Percentiles rank a stretch among this genome's conserved stretches.
These are phyloP conservation scores for Linepithema humile DNA, from an alignment of 1,140 invertebrate genomes.

Conservation along the genomic window DNA sequence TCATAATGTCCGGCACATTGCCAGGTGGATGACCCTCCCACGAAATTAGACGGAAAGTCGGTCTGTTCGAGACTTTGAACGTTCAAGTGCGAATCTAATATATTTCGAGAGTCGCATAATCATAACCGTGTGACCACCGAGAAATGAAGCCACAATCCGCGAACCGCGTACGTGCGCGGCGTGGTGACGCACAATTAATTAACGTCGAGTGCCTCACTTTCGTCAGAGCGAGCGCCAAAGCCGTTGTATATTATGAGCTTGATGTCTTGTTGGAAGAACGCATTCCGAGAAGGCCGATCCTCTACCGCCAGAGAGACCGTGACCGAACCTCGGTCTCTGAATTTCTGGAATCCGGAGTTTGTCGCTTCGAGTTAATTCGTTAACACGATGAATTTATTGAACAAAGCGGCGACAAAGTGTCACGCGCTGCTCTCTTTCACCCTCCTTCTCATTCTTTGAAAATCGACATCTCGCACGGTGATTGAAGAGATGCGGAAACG, in stretches of 20 bases:
- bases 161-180: conserved; percentile 13
- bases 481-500: not conserved
- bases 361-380: conserved; percentile 70
- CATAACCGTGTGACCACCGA: not conserved
- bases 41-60: conserved; percentile 40
- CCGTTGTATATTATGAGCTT: conserved; percentile 76
- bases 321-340: conserved; percentile 57
- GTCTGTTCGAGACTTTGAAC: not conserved
- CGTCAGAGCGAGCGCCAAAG: conserved; percentile 2
- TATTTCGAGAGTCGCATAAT: not conserved
- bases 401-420: conserved; percentile 60
- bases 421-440: not conserved
- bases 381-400: conserved; percentile 72
- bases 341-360: conserved; percentile 77
- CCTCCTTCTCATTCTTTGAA: not conserved
- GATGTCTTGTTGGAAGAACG: conserved; percentile 73
- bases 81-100: not conserved
- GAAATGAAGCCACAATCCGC: not conserved
- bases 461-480: not conserved
- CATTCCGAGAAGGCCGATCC: conserved; percentile 70
- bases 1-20: conserved; percentile 41
- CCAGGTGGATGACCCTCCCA: conserved; percentile 44
- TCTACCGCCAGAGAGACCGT: too few species aligned
- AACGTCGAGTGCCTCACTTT: conserved; percentile 72
- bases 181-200: conserved; percentile 34